These are phyloP conservation scores for Paratilapia polleni DNA, from an alignment of 2,113 vertebrate species.

Conservation along the genomic window DNA sequence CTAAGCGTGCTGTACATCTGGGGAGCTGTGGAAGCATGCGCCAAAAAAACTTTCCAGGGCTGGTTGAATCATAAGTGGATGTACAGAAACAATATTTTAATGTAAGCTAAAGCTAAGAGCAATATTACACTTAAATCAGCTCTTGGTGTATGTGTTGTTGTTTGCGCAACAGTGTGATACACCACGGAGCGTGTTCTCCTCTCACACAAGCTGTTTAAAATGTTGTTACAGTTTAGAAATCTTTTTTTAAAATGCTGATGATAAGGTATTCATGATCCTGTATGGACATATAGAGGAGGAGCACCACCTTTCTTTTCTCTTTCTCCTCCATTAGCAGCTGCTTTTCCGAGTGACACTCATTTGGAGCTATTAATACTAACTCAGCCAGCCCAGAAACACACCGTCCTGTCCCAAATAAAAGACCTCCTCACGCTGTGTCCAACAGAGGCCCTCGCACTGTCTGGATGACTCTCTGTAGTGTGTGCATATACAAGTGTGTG, in stretches of 20 bases:
- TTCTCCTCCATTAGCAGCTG: background rate
- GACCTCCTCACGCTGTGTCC: slow-evolving; percentile 2
- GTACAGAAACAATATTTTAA: background rate
- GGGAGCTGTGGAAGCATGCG: background rate
- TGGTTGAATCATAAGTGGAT: background rate
- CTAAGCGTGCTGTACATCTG: background rate
- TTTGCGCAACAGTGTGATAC: slow-evolving; percentile 5
- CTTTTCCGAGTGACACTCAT: slow-evolving; percentile 46
- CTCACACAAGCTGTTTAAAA: background rate
- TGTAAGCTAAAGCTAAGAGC: background rate
- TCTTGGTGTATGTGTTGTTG: background rate
- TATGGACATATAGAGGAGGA: background rate
- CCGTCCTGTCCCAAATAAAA: slow-evolving; percentile 52
- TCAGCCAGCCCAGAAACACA: slow-evolving; percentile 57
- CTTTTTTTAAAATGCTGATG: background rate
- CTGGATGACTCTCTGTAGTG: background rate
- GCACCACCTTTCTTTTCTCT: background rate
- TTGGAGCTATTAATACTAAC: slow-evolving; percentile 63
- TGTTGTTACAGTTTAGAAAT: background rate
- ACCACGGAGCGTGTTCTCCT: background rate
- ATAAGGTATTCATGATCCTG: background rate
- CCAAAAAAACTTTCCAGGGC: background rate
- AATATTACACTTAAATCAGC: background rate
- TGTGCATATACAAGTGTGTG: slow-evolving; percentile 11
- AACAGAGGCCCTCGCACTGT: slow-evolving; percentile 11